Evolutionary conservation across 92 coral and sea anemone species (phyloP), one percentile per base, ranked within the genome.

Genomic region (Zoanthus sociatus): DNA sequence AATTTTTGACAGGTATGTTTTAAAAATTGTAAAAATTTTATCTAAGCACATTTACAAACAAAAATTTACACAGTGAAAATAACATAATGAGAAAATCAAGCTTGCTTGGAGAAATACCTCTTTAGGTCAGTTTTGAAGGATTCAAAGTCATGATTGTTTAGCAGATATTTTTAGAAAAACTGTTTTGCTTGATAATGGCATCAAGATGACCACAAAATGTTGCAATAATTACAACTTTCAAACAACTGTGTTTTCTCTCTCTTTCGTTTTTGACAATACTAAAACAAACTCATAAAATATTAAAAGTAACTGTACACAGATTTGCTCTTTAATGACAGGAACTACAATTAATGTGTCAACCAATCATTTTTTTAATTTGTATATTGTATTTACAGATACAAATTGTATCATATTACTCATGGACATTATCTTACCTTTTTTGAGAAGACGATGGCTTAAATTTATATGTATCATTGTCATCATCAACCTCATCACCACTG

Each of bases 111-210:
- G 69, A 61, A 61, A 61, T 61, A 61, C 69, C 69, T 61, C 31
- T 61, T 61, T 61, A 18, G 69, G 69, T 61, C 69, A 61, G 69
- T 61, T 61, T 61, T 61, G 69, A 61, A 61, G 69, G 31, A 61
- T 61, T 61, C 69, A 61, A 61, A 61, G 69, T 61, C 69, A 61
- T 61, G 69, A 61, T 61, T 61, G 69, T n/a, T 61, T 16, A 61
- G 69, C 69, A 61, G 69, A 61, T 18, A 61, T 61, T 61, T 61
- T 61, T 61, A 61, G 69, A 61, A 61, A 61, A 61, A 61, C 69
- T 61, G 69, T 61, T 61, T 61, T 61, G 69, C 69, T 61, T 61
- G 69, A 61, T 61, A 61, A 61, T 61, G 69, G 69, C 69, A 61
- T 61, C 69, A 61, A 61, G 69, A 61, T 61, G 69, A 61, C 69